Percentiles rank a stretch among this genome's conserved stretches.
Conservation (phyloP, 2,888 invertebrate genomes). For the Clepsis dumicolana region DNA sequence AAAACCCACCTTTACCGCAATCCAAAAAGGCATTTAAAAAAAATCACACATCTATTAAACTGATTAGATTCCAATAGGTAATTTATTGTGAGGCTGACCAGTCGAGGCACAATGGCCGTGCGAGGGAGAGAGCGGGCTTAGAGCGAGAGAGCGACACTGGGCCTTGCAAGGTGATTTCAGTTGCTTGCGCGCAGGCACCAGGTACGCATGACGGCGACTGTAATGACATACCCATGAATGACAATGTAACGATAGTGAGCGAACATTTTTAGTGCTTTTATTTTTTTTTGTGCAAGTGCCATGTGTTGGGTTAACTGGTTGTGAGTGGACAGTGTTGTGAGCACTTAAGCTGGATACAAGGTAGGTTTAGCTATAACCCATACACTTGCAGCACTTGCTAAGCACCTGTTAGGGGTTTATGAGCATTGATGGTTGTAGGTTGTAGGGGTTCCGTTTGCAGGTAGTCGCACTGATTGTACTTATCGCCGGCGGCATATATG, state of each 20-base stretch:
- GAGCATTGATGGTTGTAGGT: neutral
- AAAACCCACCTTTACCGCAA: constrained; percentile 41
- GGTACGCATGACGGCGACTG: constrained; percentile 70
- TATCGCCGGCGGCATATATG: neutral
- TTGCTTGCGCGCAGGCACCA: constrained; percentile 83
- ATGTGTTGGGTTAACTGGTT: constrained; percentile 20
- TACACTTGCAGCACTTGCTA: constrained; percentile 19
- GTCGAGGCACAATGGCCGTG: constrained; percentile 83
- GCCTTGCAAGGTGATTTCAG: constrained; percentile 87
- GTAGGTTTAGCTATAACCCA: constrained; percentile 21
- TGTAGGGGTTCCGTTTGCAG: no score
- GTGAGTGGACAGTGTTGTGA: constrained; percentile 19
- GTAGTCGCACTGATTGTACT: no score
- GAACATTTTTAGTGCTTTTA: constrained; percentile 13
- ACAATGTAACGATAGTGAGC: constrained; percentile 26
- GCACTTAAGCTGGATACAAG: constrained; percentile 9
- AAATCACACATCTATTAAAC: constrained; percentile 83
- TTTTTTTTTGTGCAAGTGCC: constrained; percentile 27
- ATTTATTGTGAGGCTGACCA: constrained; percentile 81
- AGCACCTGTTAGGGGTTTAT: constrained; percentile 4
- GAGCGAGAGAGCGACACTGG: constrained; percentile 77
- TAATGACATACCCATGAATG: constrained; percentile 49
- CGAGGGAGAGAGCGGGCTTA: constrained; percentile 69
- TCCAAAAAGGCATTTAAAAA: constrained; percentile 61
- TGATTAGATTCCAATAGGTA: constrained; percentile 85